Evolutionary conservation across 1,140 invertebrate species (phyloP).

Genomic region (Protaetia brevitarsis): DNA sequence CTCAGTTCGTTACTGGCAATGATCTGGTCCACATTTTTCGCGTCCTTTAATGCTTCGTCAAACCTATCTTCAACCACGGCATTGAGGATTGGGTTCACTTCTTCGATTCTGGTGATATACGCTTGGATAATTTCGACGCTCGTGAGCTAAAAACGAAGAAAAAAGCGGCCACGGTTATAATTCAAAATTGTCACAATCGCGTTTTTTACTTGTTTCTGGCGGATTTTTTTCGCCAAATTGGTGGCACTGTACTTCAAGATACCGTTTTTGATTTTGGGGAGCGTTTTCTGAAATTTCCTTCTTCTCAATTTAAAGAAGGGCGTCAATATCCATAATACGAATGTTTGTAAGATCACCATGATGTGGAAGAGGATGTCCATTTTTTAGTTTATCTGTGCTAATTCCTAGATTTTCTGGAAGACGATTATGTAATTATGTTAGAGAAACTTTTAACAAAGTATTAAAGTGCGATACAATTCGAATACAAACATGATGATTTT

Average conservation of each 20-base stretch:
- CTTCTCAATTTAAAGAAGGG: constrained; percentile 38
- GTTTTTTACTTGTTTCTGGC: constrained; percentile 52
- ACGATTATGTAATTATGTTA: too few relatives aligned
- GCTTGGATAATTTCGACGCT: constrained; percentile 60
- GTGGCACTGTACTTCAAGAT: constrained; percentile 45
- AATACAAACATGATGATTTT: not conserved
- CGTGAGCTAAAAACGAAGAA: constrained; percentile 48
- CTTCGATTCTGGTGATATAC: constrained; percentile 65
- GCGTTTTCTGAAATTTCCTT: constrained; percentile 27
- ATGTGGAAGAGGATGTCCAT: not conserved
- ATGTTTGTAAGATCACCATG: not conserved
- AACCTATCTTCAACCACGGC: constrained; percentile 70
- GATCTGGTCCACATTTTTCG: constrained; percentile 57
- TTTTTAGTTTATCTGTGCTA: too few relatives aligned
- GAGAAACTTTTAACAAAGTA: too few relatives aligned
- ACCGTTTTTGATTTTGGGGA: constrained; percentile 43
- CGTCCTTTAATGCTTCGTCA: constrained; percentile 62
- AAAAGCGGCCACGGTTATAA: not conserved
- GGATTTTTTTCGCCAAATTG: constrained; percentile 47
- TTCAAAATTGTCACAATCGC: constrained; percentile 21
- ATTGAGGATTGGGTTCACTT: constrained; percentile 69
- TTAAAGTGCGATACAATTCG: too few relatives aligned
- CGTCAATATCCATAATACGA: not conserved
- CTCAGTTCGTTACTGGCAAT: constrained; percentile 47
- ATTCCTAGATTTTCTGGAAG: not conserved